These are phyloP conservation scores for Leptinotarsa peninsularis DNA, from an alignment of 2,888 invertebrate genomes.

Conservation along the genomic window DNA sequence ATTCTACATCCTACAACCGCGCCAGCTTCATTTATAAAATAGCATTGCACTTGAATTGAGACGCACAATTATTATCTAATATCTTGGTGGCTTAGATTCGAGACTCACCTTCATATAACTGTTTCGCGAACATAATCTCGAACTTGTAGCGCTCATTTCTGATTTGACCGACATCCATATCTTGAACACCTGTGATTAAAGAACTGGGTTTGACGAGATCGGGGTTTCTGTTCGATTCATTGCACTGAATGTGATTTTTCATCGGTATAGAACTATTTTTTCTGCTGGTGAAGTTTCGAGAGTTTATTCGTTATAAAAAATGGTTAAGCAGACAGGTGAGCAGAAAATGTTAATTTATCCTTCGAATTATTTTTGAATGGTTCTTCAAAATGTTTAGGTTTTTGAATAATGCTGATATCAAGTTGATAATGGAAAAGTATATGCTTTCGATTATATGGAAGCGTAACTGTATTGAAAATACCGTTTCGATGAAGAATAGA, in stretches of 20 bases:
- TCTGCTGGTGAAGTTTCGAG: not conserved
- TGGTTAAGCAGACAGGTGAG: constrained; percentile 3
- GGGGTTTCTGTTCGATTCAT: not conserved
- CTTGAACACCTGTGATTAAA: constrained; percentile 29
- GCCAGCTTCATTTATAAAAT: constrained; percentile 32
- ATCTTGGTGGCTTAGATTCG: constrained; percentile 27
- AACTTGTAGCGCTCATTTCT: constrained; percentile 49
- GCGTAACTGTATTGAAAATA: too few species aligned
- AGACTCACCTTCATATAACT: constrained; percentile 53
- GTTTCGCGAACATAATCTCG: constrained; percentile 55
- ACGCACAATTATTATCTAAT: constrained; percentile 28
- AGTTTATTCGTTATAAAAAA: not conserved
- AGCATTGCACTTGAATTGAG: constrained; percentile 30
- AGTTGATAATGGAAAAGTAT: too few species aligned
- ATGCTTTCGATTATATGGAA: too few species aligned
- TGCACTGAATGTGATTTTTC: not conserved
- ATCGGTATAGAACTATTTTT: not conserved
- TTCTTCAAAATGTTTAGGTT: too few species aligned
- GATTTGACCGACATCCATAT: constrained; percentile 56
- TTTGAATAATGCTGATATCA: too few species aligned
- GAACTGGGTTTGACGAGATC: constrained; percentile 8
- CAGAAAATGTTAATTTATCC: too few species aligned
- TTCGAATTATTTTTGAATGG: too few species aligned
- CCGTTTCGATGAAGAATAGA: too few species aligned
- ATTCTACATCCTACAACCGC: constrained; percentile 23